These are phyloP conservation scores for Piscicola geometra DNA, from an alignment of 2,888 invertebrate species.

Conservation along the genomic window DNA sequence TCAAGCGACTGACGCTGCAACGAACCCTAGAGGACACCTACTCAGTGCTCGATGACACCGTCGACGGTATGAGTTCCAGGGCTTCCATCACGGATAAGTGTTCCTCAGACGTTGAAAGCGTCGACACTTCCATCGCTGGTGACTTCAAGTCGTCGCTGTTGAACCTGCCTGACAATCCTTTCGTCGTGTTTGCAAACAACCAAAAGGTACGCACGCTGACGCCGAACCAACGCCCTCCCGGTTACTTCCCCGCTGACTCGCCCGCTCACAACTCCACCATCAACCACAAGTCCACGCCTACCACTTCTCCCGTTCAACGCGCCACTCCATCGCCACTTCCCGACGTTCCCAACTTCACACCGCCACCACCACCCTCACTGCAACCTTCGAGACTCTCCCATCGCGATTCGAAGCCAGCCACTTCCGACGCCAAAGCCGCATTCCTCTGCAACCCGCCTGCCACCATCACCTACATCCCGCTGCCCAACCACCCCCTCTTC, in stretches of 20 bases:
- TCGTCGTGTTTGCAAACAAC: neutral
- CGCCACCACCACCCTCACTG: neutral
- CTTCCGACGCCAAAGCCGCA: neutral
- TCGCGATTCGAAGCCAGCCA: neutral
- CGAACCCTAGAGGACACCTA: neutral
- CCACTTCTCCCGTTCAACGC: neutral
- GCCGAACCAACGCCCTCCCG: neutral
- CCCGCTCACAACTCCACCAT: neutral
- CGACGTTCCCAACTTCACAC: neutral
- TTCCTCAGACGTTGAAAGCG: slow-evolving; percentile 17
- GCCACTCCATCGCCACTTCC: neutral
- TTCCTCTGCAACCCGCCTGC: neutral
- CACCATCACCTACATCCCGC: neutral
- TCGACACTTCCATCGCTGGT: slow-evolving; percentile 12
- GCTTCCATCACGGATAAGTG: slow-evolving; percentile 16
- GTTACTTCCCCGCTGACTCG: neutral
- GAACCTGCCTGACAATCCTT: slow-evolving; percentile 16
- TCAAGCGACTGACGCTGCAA: slow-evolving; percentile 63
- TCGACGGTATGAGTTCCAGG: slow-evolving; percentile 8
- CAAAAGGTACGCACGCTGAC: neutral
- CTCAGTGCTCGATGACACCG: slow-evolving; percentile 7
- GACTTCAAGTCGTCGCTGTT: slow-evolving; percentile 12
- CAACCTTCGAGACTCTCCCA: neutral
- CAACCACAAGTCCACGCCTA: neutral
- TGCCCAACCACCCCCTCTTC: slow-evolving; percentile 5